Evolutionary conservation across 2,797 vertebrate species (phyloP).

Genomic region (Botia kubotai): DNA sequence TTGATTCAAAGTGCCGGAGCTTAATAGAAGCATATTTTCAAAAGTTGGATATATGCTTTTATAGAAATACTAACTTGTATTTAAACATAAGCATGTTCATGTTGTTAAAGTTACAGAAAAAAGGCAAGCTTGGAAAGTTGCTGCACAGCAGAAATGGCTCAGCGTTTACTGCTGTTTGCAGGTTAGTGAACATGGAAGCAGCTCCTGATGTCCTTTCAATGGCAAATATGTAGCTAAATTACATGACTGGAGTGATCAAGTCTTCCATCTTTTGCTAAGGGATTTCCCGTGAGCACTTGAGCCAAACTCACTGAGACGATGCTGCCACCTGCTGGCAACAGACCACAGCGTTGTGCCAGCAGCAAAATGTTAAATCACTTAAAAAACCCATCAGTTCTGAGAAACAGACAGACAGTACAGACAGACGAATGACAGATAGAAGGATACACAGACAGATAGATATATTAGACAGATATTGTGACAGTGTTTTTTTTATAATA

Average conservation of each 20-base stretch:
- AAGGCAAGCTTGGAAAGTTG: background rate
- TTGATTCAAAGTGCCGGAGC: too few species aligned
- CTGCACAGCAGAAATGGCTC: too few species aligned
- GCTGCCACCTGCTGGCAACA: conserved; percentile 31
- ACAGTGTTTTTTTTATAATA: too few species aligned
- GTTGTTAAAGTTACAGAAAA: background rate
- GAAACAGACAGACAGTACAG: too few species aligned
- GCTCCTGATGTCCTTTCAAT: background rate
- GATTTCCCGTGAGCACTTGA: conserved; percentile 8
- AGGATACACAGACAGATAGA: background rate
- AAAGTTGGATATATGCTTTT: background rate
- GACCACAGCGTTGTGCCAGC: background rate
- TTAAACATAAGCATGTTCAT: too few species aligned
- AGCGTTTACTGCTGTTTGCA: too few species aligned
- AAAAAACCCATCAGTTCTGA: too few species aligned
- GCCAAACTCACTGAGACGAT: background rate
- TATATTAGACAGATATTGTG: too few species aligned
- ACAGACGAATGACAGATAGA: too few species aligned
- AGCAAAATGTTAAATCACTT: background rate
- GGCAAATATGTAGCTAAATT: background rate
- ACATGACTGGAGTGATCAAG: conserved; percentile 25
- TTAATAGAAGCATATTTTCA: background rate
- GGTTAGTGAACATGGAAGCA: background rate
- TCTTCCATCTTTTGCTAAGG: conserved; percentile 33
- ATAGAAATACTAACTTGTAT: background rate